Evolutionary conservation across 2,888 invertebrate species (phyloP).

Genomic region (Theretra japonica): DNA sequence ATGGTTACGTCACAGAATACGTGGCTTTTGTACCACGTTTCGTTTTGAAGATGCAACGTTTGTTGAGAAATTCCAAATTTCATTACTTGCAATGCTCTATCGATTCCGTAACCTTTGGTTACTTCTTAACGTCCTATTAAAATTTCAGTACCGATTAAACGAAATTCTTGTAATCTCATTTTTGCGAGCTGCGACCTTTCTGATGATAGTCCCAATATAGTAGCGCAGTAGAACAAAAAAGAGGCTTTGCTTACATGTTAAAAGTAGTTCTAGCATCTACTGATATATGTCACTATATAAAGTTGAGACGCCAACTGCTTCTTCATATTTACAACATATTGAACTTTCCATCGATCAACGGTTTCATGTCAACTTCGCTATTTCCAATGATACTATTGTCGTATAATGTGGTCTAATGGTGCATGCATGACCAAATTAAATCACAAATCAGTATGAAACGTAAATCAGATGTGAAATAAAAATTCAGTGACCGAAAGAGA

Average conservation of each 20-base stretch:
- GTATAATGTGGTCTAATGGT: not conserved
- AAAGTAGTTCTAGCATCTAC: not conserved
- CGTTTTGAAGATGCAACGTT: slow-evolving; percentile 22
- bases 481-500: slow-evolving; percentile 22
- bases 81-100: slow-evolving; percentile 5
- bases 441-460: not conserved
- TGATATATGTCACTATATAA: not conserved
- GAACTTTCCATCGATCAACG: not conserved
- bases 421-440: not conserved
- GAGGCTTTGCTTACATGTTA: not conserved
- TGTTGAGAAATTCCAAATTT: slow-evolving; percentile 20
- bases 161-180: not conserved
- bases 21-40: slow-evolving; percentile 35
- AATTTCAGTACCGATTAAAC: not conserved
- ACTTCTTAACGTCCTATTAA: slow-evolving; percentile 8
- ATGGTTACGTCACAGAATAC: slow-evolving; percentile 43
- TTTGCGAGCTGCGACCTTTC: not conserved
- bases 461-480: not conserved
- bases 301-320: not conserved
- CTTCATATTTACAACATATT: not conserved
- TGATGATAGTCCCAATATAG: not conserved
- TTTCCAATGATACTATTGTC: not conserved
- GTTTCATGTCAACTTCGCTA: not conserved
- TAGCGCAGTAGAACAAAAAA: no score
- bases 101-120: slow-evolving; percentile 5